These are phyloP conservation scores for Rhegmatorhina hoffmannsi DNA, from an alignment of 2,113 vertebrate genomes.

Conservation along the genomic window DNA sequence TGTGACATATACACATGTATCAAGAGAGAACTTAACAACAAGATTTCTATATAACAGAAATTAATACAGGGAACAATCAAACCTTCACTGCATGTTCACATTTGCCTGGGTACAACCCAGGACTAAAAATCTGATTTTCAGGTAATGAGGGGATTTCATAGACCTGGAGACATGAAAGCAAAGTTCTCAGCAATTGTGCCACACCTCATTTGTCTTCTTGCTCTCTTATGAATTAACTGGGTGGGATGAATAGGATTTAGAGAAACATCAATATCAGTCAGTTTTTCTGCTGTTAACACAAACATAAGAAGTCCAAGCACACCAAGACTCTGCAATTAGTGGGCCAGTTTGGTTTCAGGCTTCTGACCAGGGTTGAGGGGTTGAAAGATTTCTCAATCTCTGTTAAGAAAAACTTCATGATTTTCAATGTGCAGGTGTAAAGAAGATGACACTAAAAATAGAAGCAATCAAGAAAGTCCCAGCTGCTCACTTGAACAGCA, in stretches of 20 bases:
- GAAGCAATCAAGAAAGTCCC: slow-evolving; percentile 49
- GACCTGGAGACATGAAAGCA: background rate
- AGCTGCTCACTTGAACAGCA: slow-evolving; percentile 49
- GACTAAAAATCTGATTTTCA: background rate
- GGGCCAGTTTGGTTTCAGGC: background rate
- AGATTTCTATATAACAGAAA: background rate
- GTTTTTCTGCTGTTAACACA: background rate
- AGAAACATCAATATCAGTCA: background rate
- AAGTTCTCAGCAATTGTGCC: background rate
- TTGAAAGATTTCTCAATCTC: background rate
- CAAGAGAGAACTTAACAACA: background rate
- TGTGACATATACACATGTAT: background rate
- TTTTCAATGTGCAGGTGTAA: slow-evolving; percentile 45
- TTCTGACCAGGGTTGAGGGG: background rate
- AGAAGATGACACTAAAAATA: slow-evolving; percentile 40
- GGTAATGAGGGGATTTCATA: background rate
- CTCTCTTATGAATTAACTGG: background rate
- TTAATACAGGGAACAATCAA: background rate
- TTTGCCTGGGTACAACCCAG: background rate
- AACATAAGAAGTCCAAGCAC: background rate
- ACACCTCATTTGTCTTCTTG: background rate
- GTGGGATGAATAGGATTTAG: background rate
- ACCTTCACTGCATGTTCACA: background rate
- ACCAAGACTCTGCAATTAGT: background rate
- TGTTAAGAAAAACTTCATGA: background rate